Evolutionary conservation across 2,888 invertebrate species (phyloP).

Genomic region (Sepioteuthis lessoniana): DNA sequence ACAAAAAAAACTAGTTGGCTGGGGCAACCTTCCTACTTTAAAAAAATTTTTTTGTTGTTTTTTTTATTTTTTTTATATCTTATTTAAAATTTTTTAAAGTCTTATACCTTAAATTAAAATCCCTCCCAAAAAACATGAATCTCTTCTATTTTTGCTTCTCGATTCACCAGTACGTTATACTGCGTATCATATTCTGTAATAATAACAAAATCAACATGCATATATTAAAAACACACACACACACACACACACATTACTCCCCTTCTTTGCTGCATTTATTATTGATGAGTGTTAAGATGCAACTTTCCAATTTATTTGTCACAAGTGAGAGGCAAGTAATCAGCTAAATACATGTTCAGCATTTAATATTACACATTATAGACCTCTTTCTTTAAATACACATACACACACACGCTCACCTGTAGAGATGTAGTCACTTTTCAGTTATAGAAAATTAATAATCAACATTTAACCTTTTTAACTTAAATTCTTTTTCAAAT

Average conservation of each 20-base stretch:
- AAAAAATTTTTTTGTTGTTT: no score
- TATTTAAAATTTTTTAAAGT: background rate
- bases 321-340: background rate
- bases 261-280: background rate
- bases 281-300: background rate
- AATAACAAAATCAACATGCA: background rate
- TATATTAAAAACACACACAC: background rate
- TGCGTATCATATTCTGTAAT: background rate
- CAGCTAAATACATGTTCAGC: background rate
- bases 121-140: background rate
- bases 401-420: no score
- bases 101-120: background rate
- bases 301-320: background rate
- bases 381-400: no score
- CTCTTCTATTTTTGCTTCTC: background rate
- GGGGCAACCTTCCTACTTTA: no score
- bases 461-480: no score
- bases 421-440: no score
- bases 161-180: background rate
- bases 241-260: background rate
- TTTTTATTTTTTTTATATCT: background rate
- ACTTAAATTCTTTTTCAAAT: no score
- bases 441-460: no score
- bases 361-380: no score
- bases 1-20: no score